Base-by-base conservation (phyloP, 2,888 invertebrate genomes). In the Molanna angustata region DNA sequence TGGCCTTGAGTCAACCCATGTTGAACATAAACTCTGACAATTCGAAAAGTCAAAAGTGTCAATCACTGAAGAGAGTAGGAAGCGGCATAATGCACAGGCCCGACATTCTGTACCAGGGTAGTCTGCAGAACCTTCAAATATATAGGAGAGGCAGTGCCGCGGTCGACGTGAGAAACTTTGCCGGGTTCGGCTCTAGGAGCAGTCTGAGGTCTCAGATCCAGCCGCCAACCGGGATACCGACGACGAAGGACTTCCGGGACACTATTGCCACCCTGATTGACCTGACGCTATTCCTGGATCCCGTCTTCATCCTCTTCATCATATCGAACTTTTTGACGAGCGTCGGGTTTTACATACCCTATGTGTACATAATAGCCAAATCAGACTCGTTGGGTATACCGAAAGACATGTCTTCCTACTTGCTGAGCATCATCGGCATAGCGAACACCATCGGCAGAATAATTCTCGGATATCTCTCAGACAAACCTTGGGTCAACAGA, bases 241-340 rank as follows among this genome's bases (percentile, higher is more conserved):
- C 56, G 2, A 56, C 56, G 1, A 45, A 59, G 35, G 87, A 88
- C 68, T 84, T 85, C 7, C 80, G 80, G 64, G 83, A 86, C 60
- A 86, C 86, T 1, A 72, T 90, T 54, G 75, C 79, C 42, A 84
- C 87, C 71, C 93, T 95, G 90, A 80, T 96, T 64, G 91, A 95
- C 66, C 78, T 95, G 60, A 81, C 85, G 1, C 77, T 99, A 43
- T 79, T 98, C 52, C 82, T 83, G 62, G 91, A 95, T 70, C 83
- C 86, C 20, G 78, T 95, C 59, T 98, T 96, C 69, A 76, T 97
- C 59, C 73, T 97, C 56, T 98, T 97, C 70, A 85, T 88, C 11
- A 63, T 93, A 49, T 97, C 97, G 32, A 99, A 99, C 73, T 94
- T 99, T 69, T 85, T 91, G 66, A 94, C 94, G 37, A 95, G 93